Evolutionary conservation across 2,888 invertebrate species (phyloP).

Genomic region (Argyresthia albistria): DNA sequence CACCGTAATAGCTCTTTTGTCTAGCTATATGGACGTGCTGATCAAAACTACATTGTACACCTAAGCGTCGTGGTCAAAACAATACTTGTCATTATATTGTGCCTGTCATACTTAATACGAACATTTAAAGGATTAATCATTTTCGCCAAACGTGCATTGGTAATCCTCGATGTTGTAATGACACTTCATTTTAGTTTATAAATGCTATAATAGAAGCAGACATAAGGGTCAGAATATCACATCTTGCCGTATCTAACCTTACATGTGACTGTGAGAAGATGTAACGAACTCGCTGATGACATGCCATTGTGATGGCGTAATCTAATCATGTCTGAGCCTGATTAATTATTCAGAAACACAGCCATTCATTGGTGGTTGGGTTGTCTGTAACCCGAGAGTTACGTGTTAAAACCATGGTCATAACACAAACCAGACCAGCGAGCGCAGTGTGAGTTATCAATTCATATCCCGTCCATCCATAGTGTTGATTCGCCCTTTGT

Average conservation of each 20-base stretch:
- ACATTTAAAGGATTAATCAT: neutral
- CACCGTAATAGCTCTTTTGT: neutral
- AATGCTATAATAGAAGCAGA: no score
- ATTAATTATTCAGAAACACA: neutral
- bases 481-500: neutral
- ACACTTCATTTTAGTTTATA: no score
- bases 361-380: neutral
- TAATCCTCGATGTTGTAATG: neutral
- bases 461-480: no score
- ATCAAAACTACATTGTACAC: neutral
- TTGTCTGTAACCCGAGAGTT: neutral
- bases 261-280: neutral
- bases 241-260: neutral
- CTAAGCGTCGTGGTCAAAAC: neutral
- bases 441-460: neutral
- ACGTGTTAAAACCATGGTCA: neutral
- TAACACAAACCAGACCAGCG: neutral
- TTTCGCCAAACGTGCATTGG: neutral
- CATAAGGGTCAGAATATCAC: neutral
- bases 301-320: constrained; percentile 2
- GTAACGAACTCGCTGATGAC: constrained; percentile 2
- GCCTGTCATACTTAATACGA: no score
- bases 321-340: constrained; percentile 2
- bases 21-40: neutral
- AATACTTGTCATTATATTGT: neutral